Evolutionary conservation across 2,888 invertebrate species (phyloP), one percentile per base, ranked within the genome.

Genomic region (Anticlea derivata): DNA sequence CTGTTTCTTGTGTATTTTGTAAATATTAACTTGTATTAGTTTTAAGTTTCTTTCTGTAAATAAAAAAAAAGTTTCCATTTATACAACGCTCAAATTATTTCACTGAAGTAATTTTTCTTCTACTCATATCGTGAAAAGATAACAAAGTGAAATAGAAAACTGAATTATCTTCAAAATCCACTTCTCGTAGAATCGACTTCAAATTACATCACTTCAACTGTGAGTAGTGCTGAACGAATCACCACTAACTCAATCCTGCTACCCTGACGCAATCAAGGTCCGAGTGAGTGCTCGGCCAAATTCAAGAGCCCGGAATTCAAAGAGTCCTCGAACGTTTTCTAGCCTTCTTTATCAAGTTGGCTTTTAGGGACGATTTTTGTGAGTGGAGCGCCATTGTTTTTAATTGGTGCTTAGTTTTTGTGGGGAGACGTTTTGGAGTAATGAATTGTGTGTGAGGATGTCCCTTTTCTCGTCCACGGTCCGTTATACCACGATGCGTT

Each of bases 371-470:
- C 60, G 59, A 65, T 66, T 76, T 79, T 80, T 78, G 73, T 64
- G 58, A 61, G 60, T 45, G 55, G 26, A 46, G 47, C 49, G 46
- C 73, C 75, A 77, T 78, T 78, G 76, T 79, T 80, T 80, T 83
- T 80, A 83, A 83, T 83, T 80, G 80, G 73, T 71, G 71, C 79
- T 80, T 76, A 73, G 75, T 75, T 78, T 71, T 72, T 67, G 70
- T 61, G 69, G 68, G 50, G 50, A 40, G 47, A 62, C 63, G 66
- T 74, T 70, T 63, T 59, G 61, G 66, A 55, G 66, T 75, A 78
- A 78, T 73, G 72, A 73, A 70, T 74, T 72, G 68, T 63, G 68
- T 63, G 68, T 51, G 65, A 35, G 45, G 20, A 24, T 30, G 5
- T 11, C 41, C 35, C 22, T 41, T 23, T 35, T 20, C 10, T 23